Base-by-base conservation (phyloP, 2,888 invertebrate species). In the Dilophus febrilis region DNA sequence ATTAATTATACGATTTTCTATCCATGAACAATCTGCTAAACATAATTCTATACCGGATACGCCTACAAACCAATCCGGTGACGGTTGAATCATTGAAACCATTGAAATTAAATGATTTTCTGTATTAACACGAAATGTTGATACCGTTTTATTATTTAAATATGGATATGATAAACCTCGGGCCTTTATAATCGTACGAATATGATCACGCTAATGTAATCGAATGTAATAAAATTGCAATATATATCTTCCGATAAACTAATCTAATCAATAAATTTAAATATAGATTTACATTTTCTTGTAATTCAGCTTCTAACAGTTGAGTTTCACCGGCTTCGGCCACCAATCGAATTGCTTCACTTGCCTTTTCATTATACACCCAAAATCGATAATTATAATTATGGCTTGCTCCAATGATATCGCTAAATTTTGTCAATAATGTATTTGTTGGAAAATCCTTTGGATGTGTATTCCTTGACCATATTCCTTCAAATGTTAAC, bases 21-120 rank as follows among this genome's bases (percentile, higher is more conserved):
- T 71, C 97, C 97, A 97, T 1, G 85, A 78, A 55, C 97, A 94
- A 61, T 97, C 91, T 11, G 70, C 58, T 42, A 83, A 71, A 57
- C 97, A 97, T 2, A 97, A 67, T 55, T 95, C 91, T 48, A 95
- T 59, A 1, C 84, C 82, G 1, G 87, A 88, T 1, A 95, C 82
- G 1, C 95, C 95, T 2, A 94, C 84, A 40, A 94, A 83, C 97
- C 97, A 97, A 61, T 97, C 97, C 0, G 97, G 97, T 1, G 92
- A 92, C 0, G 97, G 97, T 44, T 87, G 90, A 43, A 98, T 71
- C 81, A 91, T 95, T 3, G 92, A 86, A 0, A 94, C 86, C 19
- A 97, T 67, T 0, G 98, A 97, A 51, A 97, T 78, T 31, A 97
- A 65, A 55, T 97, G 95, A 56, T 95, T 86, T 42, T 77, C 77